Percentiles rank a stretch among this genome's conserved stretches.
These are phyloP conservation scores for Chironomus riparius DNA, from an alignment of 2,888 invertebrate species.

Conservation along the genomic window DNA sequence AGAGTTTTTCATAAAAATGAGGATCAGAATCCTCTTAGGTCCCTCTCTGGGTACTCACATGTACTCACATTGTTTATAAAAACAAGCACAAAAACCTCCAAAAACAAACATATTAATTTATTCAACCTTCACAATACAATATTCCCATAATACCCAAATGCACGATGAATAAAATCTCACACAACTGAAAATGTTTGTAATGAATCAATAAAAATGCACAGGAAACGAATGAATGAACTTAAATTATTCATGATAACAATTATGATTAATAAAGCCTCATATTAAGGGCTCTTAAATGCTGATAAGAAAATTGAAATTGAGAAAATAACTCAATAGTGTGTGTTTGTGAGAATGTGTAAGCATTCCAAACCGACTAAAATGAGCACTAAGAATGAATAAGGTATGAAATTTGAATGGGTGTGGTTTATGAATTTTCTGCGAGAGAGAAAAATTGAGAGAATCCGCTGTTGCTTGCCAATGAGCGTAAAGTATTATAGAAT, in stretches of 20 bases:
- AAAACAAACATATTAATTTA: no score
- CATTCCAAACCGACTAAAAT: background rate
- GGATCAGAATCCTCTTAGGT: no score
- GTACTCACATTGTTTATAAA: no score
- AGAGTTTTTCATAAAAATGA: no score
- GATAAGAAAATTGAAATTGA: background rate
- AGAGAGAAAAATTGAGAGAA: background rate
- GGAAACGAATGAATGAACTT: background rate
- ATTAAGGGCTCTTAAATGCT: background rate
- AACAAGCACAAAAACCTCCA: no score
- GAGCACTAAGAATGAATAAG: background rate
- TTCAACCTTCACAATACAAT: no score
- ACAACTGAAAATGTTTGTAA: no score
- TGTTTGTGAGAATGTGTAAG: background rate
- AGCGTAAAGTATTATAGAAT: constrained; percentile 1
- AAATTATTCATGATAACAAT: constrained; percentile 6
- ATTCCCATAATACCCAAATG: no score
- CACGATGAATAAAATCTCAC: no score
- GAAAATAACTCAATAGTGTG: background rate
- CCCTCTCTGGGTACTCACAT: no score
- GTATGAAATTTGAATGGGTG: background rate
- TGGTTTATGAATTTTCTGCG: background rate
- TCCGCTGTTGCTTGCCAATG: background rate
- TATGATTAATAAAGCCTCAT: constrained; percentile 12
- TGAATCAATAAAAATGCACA: background rate